Conservation (phyloP, 2,113 vertebrate species). For the Eclectus roratus region DNA sequence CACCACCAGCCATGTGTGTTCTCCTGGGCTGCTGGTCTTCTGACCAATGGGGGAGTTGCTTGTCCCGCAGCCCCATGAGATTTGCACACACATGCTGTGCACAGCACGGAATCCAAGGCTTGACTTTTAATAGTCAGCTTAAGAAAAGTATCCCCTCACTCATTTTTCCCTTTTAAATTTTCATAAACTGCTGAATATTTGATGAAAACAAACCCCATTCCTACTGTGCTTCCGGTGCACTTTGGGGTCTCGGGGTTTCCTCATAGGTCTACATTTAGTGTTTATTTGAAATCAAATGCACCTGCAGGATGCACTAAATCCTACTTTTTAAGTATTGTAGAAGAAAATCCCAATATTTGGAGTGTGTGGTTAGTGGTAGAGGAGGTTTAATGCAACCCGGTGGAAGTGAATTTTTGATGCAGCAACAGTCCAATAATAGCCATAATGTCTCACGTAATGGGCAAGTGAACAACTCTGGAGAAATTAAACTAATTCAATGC, state of each 20-base stretch:
- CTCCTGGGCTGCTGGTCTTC: background rate
- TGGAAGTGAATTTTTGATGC: background rate
- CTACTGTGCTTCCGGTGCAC: background rate
- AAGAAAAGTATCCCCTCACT: background rate
- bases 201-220: background rate
- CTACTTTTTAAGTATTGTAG: background rate
- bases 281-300: background rate
- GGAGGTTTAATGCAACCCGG: background rate
- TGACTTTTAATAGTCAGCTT: background rate
- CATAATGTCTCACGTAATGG: background rate
- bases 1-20: fast-evolving
- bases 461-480: background rate
- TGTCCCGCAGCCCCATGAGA: fast-evolving
- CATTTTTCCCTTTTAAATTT: background rate
- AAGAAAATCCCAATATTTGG: background rate
- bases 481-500: background rate
- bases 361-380: background rate
- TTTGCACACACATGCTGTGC: fast-evolving
- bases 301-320: background rate
- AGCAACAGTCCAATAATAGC: background rate
- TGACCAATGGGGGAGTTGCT: background rate
- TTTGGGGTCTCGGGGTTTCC: background rate
- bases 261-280: background rate
- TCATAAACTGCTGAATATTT: background rate
- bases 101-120: background rate